Conservation (phyloP, 2,113 vertebrate genomes). For the Sylvietta virens region DNA sequence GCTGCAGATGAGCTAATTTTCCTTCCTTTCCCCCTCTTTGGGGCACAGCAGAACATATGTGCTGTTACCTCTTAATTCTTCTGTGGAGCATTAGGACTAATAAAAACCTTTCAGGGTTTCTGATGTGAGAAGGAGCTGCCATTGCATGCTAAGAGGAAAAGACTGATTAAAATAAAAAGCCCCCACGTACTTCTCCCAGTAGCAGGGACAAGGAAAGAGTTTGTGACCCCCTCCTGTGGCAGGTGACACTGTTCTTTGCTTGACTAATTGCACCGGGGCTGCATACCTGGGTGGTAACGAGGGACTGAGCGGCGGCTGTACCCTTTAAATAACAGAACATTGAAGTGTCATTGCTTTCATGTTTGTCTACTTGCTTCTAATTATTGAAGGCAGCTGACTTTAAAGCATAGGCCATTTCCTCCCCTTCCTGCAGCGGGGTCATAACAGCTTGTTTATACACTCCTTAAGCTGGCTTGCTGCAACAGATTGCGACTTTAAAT, state of each 20-base stretch:
- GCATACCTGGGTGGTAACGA: background rate
- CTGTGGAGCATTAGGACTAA: constrained; percentile 15
- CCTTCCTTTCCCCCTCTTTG: background rate
- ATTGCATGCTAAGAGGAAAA: constrained; percentile 3
- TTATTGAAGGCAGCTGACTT: constrained; percentile 45
- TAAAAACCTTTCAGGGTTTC: constrained; percentile 48
- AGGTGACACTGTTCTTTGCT: background rate
- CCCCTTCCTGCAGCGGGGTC: background rate
- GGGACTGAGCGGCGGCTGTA: background rate
- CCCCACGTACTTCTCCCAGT: background rate
- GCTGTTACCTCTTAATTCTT: constrained; percentile 38
- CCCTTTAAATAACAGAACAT: constrained; percentile 44
- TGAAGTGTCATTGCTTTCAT: constrained; percentile 31
- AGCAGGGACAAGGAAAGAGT: background rate
- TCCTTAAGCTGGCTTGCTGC: background rate
- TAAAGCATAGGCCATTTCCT: constrained; percentile 52
- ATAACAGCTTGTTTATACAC: background rate
- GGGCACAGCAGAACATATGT: background rate
- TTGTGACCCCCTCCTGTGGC: background rate
- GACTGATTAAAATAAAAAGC: background rate
- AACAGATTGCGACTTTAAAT: constrained; percentile 43
- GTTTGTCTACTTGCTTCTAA: constrained; percentile 42
- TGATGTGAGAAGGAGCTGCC: constrained; percentile 14
- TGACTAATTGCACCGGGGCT: background rate
- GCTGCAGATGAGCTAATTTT: background rate